Conservation (phyloP, 92 coral and sea anemone genomes). For the Phenganax subtilis region DNA sequence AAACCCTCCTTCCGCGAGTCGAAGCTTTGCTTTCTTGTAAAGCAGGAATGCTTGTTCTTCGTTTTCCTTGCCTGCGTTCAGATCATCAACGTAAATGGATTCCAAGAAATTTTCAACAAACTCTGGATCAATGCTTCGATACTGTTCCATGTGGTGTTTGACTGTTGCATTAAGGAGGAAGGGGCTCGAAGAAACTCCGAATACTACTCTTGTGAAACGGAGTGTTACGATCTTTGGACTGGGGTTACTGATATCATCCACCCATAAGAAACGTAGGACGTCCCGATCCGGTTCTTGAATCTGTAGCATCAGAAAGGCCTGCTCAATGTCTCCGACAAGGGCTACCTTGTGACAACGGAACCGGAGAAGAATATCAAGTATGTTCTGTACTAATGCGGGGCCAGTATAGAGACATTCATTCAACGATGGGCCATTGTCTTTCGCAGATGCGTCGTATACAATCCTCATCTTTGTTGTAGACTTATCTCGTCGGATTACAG, state of each 20-base stretch:
- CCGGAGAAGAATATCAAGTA: slow-evolving; percentile 28
- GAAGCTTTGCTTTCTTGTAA: slow-evolving; percentile 47
- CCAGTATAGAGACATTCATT: slow-evolving; percentile 39
- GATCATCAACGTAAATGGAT: slow-evolving; percentile 60
- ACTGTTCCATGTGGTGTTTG: slow-evolving; percentile 40
- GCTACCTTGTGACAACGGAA: slow-evolving; percentile 22
- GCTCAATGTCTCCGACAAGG: slow-evolving; percentile 23
- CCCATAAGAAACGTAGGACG: slow-evolving; percentile 37
- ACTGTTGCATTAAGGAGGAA: slow-evolving; percentile 47
- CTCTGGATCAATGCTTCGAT: slow-evolving; percentile 54
- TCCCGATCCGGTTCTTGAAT: slow-evolving; percentile 29
- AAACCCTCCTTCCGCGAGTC: slow-evolving; percentile 53
- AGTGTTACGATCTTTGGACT: slow-evolving; percentile 29
- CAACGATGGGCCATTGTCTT: slow-evolving; percentile 43
- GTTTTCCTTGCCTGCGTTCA: slow-evolving; percentile 39
- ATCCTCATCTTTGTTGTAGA: slow-evolving; percentile 47
- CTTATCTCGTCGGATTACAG: slow-evolving; percentile 50
- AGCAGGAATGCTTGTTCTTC: slow-evolving; percentile 39
- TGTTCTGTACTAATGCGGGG: slow-evolving; percentile 24
- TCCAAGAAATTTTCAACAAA: slow-evolving; percentile 46
- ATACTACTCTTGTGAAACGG: slow-evolving; percentile 53
- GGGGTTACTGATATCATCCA: slow-evolving; percentile 22
- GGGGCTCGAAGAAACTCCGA: slow-evolving; percentile 53
- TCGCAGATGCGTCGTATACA: slow-evolving; percentile 55
- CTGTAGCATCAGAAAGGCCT: slow-evolving; percentile 28